Base-by-base conservation (phyloP, 2,113 vertebrate species). In the Stomatorhinus ivindoensis region DNA sequence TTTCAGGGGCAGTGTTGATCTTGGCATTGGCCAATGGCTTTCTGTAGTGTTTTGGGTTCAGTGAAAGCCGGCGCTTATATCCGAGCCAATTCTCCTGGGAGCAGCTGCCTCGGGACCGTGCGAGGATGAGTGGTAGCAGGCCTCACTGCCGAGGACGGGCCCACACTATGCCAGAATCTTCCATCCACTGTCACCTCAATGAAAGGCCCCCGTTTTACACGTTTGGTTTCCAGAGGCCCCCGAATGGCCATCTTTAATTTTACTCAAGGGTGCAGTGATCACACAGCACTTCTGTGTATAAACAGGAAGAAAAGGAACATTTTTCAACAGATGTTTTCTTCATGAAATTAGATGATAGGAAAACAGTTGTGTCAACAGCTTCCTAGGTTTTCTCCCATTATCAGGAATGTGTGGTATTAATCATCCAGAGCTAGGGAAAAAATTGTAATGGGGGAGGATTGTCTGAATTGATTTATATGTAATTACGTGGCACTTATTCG, bases 1-100 rank as follows among this genome's bases (percentile, higher is more conserved):
- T 58, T 61, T 48, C 46, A n/a, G 39, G 82, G 82, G 88, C 31
- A 53, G 21, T 86, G 88, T 61, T 84, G 82, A 65, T 47, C 80
- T 55, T 84, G 50, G 51, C 39, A 8, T 82, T 47, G 42, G 39
- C n/a, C 44, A 21, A 21, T 21, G 35, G 84, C 44, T 85, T 8
- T 86, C 82, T 86, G 88, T 51, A 44, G 88, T n/a, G 53, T n/a
- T 89, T 48, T 17, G 24, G 42, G 53, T 89, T 85, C 88, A 65
- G 76, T 47, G 53, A 86, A 85, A 86, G 80, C 53, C 39, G 69
- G 46, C 69, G 3, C n/a, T 31, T 11, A 46, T 50, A 35, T 53
- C 24, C 42, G 24, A 13, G 15, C 69, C 88, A 82, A 2, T 42
- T n/a, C 65, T 27, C 55, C 73, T 39, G 46, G 48, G 69, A 39